Conservation (phyloP, 64 coral and sea anemone genomes). For the Montipora cactus region DNA sequence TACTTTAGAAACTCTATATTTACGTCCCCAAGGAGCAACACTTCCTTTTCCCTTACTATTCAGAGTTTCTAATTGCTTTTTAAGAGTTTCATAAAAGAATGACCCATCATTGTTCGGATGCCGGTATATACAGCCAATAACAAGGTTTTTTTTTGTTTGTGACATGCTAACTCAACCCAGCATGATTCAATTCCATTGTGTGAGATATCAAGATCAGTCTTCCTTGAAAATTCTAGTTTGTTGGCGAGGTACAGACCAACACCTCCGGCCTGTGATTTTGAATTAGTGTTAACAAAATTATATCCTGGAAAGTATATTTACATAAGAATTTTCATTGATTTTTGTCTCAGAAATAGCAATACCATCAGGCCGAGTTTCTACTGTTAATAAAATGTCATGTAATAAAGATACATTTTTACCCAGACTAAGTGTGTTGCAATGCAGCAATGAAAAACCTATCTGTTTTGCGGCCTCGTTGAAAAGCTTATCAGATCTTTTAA, state of each 20-base stretch:
- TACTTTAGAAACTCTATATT: slow-evolving; percentile 56
- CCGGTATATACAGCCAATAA: slow-evolving; percentile 44
- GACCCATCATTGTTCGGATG: slow-evolving; percentile 11
- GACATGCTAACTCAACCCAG: slow-evolving; percentile 20
- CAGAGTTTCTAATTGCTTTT: slow-evolving; percentile 12
- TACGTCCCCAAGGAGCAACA: slow-evolving; percentile 51
- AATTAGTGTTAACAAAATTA: neutral
- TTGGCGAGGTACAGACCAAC: slow-evolving; percentile 37
- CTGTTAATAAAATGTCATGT: slow-evolving; percentile 37
- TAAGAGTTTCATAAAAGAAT: slow-evolving; percentile 8
- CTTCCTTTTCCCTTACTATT: slow-evolving; percentile 45
- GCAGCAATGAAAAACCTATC: slow-evolving; percentile 34
- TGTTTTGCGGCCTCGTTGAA: slow-evolving; percentile 7
- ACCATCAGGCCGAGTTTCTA: neutral
- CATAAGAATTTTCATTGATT: too few relatives aligned
- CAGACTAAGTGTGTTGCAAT: slow-evolving; percentile 42
- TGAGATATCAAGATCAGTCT: slow-evolving; percentile 23
- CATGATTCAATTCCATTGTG: slow-evolving; percentile 42
- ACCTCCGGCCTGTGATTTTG: slow-evolving; percentile 32
- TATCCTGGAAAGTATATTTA: neutral
- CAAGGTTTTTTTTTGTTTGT: slow-evolving; percentile 54
- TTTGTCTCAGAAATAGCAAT: too few relatives aligned
- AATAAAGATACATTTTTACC: slow-evolving; percentile 43
- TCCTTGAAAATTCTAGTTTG: slow-evolving; percentile 10
- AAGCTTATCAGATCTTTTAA: slow-evolving; percentile 36